Percentiles rank a stretch among this genome's conserved stretches.
Evolutionary conservation across 1,140 invertebrate genomes (phyloP).

Genomic region (Brachionus asplanchnoidis): DNA sequence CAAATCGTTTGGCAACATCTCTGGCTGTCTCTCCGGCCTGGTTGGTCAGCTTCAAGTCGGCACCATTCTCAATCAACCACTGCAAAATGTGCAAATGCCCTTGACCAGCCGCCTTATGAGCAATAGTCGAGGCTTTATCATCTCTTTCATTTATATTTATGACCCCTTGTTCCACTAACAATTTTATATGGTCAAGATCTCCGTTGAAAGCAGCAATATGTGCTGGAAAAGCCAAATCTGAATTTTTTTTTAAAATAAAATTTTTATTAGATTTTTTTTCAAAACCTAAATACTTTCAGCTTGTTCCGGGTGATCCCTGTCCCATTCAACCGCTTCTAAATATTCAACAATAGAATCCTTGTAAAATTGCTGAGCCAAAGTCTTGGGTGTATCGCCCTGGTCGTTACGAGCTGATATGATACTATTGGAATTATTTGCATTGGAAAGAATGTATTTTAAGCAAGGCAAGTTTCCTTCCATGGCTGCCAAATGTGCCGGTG

Average conservation of each 20-base stretch:
- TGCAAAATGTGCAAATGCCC: slow-evolving; percentile 55
- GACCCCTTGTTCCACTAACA: slow-evolving; percentile 57
- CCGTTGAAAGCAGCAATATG: slow-evolving; percentile 56
- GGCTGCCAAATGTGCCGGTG: slow-evolving; percentile 55
- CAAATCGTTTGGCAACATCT: slow-evolving; percentile 54
- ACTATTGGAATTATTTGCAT: slow-evolving; percentile 47
- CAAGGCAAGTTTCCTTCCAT: slow-evolving; percentile 56
- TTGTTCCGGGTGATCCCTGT: slow-evolving; percentile 55
- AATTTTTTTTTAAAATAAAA: neutral
- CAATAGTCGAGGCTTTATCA: slow-evolving; percentile 54
- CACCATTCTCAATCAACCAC: slow-evolving; percentile 57
- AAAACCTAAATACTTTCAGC: slow-evolving; percentile 50
- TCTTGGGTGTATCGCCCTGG: slow-evolving; percentile 56
- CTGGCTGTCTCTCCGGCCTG: slow-evolving; percentile 53
- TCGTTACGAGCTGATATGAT: slow-evolving; percentile 55
- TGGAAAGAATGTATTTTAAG: slow-evolving; percentile 56
- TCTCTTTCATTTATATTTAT: slow-evolving; percentile 58
- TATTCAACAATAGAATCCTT: slow-evolving; percentile 55
- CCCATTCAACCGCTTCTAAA: slow-evolving; percentile 55
- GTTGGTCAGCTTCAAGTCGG: slow-evolving; percentile 53
- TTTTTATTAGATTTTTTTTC: neutral
- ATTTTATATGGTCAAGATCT: slow-evolving; percentile 54
- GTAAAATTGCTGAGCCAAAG: slow-evolving; percentile 57
- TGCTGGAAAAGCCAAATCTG: slow-evolving; percentile 57
- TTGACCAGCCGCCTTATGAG: slow-evolving; percentile 58